phyloP scores from a whole-genome alignment of 2,797 vertebrate species.

The Characodon lateralis region DNA sequence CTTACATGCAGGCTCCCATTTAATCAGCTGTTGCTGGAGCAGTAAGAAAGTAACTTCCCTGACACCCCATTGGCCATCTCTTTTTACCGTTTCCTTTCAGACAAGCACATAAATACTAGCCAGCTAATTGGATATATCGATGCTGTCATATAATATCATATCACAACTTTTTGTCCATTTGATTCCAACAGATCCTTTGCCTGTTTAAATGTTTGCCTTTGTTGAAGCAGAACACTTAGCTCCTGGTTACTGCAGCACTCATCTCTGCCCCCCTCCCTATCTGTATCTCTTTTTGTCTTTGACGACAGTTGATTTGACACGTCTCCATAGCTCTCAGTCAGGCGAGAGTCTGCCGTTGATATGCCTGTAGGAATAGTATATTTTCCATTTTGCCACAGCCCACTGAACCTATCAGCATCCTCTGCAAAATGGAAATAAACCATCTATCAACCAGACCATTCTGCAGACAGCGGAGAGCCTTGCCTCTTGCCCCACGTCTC shows the following conservation, averaged over 20 bases:
- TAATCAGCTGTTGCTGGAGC: conserved; percentile 10
- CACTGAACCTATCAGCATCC: conserved; percentile 56
- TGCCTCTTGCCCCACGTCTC: conserved; percentile 56
- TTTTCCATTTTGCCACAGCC: conserved; percentile 53
- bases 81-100: conserved; percentile 28
- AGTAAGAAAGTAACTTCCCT: not conserved
- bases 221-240: conserved; percentile 49
- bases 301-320: conserved; percentile 57
- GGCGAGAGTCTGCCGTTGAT: conserved; percentile 61
- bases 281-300: conserved; percentile 36
- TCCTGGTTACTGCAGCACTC: conserved; percentile 18
- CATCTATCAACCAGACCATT: conserved; percentile 53
- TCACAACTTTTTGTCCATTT: conserved; percentile 63
- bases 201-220: conserved; percentile 46
- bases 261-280: conserved; percentile 25
- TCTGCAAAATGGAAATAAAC: conserved; percentile 65
- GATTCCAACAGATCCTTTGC: conserved; percentile 50
- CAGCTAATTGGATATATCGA: conserved; percentile 48
- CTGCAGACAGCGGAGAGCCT: conserved; percentile 36
- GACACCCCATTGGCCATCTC: conserved; percentile 4
- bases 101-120: conserved; percentile 35
- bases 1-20: conserved; percentile 37
- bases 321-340: conserved; percentile 57
- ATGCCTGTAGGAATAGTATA: conserved; percentile 57
- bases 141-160: conserved; percentile 38